Conservation (phyloP, 2,888 invertebrate species). For the Phymatocera aterrima region DNA sequence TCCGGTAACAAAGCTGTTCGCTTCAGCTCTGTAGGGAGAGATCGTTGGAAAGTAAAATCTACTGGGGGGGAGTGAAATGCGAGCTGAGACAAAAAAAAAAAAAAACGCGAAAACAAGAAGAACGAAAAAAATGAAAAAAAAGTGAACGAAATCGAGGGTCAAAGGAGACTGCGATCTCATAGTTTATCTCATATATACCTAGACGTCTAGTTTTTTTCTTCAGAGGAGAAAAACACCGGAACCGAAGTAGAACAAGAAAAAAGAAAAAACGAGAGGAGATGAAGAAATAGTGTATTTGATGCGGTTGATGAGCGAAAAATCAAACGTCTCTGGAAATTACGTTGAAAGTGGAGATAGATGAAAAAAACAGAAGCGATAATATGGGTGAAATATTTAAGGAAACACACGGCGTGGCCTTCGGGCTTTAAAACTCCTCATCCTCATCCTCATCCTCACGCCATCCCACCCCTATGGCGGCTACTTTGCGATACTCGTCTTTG, state of each 20-base stretch:
- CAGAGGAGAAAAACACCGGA: too few species aligned
- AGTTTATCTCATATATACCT: neutral
- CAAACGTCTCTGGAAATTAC: neutral
- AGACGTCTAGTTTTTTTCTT: neutral
- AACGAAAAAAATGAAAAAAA: neutral
- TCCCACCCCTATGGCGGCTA: constrained; percentile 49
- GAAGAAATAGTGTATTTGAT: neutral
- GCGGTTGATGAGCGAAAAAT: neutral
- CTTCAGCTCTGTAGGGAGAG: constrained; percentile 28
- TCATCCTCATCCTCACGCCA: constrained; percentile 28
- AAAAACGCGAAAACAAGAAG: too few species aligned
- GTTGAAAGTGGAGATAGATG: neutral
- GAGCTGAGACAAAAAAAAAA: constrained; percentile 24
- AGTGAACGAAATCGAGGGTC: constrained; percentile 4
- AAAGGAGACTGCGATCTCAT: constrained; percentile 30
- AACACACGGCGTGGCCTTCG: constrained; percentile 54
- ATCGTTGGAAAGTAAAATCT: constrained; percentile 30
- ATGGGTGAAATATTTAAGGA: constrained; percentile 63
- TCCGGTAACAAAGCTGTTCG: constrained; percentile 43
- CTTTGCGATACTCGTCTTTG: constrained; percentile 66
- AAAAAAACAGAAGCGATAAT: constrained; percentile 54
- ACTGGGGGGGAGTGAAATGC: constrained; percentile 38
- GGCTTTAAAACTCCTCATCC: constrained; percentile 32
- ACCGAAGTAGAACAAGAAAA: neutral
- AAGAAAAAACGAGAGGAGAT: neutral